Evolutionary conservation across 2,888 invertebrate genomes (phyloP).

Genomic region (Parnassius mnemosyne): DNA sequence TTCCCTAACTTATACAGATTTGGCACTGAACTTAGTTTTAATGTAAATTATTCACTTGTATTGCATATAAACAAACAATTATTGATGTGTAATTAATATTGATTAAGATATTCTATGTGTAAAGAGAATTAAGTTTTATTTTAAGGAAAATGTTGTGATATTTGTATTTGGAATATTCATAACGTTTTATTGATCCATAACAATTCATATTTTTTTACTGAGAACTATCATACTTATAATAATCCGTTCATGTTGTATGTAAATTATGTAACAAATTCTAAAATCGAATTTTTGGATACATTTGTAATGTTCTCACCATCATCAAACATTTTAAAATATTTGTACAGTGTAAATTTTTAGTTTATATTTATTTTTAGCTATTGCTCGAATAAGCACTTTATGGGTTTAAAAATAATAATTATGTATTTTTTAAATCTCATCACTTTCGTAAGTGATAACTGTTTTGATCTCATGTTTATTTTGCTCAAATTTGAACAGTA

Average conservation of each 20-base stretch:
- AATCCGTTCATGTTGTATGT: slow-evolving; percentile 23
- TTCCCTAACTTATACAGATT: slow-evolving; percentile 47
- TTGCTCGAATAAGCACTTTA: background rate
- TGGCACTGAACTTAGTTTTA: slow-evolving; percentile 53
- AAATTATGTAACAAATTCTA: slow-evolving; percentile 21
- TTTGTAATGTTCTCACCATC: slow-evolving; percentile 15
- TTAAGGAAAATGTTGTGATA: slow-evolving; percentile 79
- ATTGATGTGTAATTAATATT: slow-evolving; percentile 65
- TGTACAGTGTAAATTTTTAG: slow-evolving; percentile 4
- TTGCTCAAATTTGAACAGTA: slow-evolving; percentile 36
- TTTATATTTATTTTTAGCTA: slow-evolving; percentile 2
- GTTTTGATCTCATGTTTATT: slow-evolving; percentile 49
- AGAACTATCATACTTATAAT: slow-evolving; percentile 27
- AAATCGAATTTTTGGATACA: slow-evolving; percentile 13
- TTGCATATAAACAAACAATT: slow-evolving; percentile 60
- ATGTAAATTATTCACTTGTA: slow-evolving; percentile 59
- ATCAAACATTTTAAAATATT: slow-evolving; percentile 1
- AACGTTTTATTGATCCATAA: slow-evolving; percentile 39
- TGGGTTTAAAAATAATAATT: slow-evolving; percentile 6
- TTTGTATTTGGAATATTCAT: slow-evolving; percentile 80
- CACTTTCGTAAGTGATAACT: slow-evolving; percentile 27
- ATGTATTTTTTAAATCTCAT: slow-evolving; percentile 2
- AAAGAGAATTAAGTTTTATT: slow-evolving; percentile 62
- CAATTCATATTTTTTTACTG: slow-evolving; percentile 29
- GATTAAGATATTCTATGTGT: slow-evolving; percentile 59